Percentiles rank a stretch among this genome's conserved stretches.
phyloP scores from a whole-genome alignment of 2,888 invertebrate genomes.

The Agriopis aurantiaria region DNA sequence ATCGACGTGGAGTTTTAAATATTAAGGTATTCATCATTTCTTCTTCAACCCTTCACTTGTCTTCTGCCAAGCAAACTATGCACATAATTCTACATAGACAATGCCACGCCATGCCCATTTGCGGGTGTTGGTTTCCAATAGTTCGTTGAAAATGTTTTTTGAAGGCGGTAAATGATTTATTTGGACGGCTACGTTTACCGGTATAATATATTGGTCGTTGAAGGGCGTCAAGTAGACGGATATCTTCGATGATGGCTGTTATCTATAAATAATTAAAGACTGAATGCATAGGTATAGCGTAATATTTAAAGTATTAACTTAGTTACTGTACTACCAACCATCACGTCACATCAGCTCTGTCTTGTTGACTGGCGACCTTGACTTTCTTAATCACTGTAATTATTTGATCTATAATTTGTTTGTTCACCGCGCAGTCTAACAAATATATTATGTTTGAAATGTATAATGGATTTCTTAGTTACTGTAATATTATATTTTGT shows the following conservation, averaged over 20 bases:
- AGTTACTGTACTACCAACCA: constrained; percentile 71
- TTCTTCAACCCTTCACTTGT: neutral
- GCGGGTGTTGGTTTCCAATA: neutral
- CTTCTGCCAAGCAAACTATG: neutral
- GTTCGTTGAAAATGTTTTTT: no score
- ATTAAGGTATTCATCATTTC: no score
- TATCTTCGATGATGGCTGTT: constrained; percentile 75
- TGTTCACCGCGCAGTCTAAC: constrained; percentile 44
- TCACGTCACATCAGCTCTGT: constrained; percentile 65
- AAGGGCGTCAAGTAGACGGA: constrained; percentile 63
- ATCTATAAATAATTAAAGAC: constrained; percentile 81
- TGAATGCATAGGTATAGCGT: constrained; percentile 82
- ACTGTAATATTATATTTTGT: constrained; percentile 36
- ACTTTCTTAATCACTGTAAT: constrained; percentile 13
- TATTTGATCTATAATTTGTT: constrained; percentile 46
- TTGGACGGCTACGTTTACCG: constrained; percentile 41
- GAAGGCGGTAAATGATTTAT: constrained; percentile 52
- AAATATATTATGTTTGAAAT: constrained; percentile 29
- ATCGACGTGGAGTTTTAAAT: no score
- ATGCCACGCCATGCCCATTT: neutral
- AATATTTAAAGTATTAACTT: constrained; percentile 80
- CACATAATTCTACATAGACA: neutral
- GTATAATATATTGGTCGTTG: constrained; percentile 64
- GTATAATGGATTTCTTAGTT: constrained; percentile 34
- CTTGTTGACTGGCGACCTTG: constrained; percentile 57